Evolutionary conservation across 35 echinoderm and acorn worm species (phyloP).

Genomic region (Lytechinus variegatus): DNA sequence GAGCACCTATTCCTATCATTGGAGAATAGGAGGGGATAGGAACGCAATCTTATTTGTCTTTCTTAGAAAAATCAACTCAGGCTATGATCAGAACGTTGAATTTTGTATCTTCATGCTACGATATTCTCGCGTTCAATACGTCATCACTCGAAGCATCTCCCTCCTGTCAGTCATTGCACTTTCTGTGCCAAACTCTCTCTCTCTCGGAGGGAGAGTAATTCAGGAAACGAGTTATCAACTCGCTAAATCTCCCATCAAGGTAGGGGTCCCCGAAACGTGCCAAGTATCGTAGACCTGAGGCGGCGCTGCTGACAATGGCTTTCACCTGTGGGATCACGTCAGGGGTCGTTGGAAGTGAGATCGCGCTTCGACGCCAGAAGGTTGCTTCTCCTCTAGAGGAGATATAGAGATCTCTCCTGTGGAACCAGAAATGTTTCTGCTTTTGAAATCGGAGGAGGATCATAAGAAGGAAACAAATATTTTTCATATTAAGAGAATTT

Average conservation of each 20-base stretch:
- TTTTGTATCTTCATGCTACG: not conserved
- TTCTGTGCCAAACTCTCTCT: not conserved
- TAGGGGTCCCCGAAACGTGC: not conserved
- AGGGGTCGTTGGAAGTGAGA: not conserved
- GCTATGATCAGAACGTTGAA: too few relatives aligned
- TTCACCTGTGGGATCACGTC: slow-evolving; percentile 7
- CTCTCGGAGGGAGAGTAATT: slow-evolving; percentile 7
- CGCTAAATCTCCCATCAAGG: slow-evolving; percentile 40
- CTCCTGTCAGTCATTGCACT: slow-evolving; percentile 36
- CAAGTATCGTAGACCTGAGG: not conserved
- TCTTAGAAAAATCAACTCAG: not conserved
- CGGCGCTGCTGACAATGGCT: not conserved
- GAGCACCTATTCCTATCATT: not conserved
- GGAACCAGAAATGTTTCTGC: too few relatives aligned
- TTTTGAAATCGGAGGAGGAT: too few relatives aligned
- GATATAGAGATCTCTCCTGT: not conserved
- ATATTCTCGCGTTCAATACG: slow-evolving; percentile 59
- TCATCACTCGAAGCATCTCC: slow-evolving; percentile 53
- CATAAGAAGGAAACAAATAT: too few relatives aligned
- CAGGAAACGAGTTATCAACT: slow-evolving; percentile 25
- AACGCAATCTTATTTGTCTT: not conserved
- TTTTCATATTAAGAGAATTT: too few relatives aligned
- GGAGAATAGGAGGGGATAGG: not conserved
- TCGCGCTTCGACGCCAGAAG: not conserved
- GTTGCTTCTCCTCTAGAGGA: not conserved